Conservation (phyloP, 2,888 invertebrate genomes). For the Microctonus brassicae region DNA sequence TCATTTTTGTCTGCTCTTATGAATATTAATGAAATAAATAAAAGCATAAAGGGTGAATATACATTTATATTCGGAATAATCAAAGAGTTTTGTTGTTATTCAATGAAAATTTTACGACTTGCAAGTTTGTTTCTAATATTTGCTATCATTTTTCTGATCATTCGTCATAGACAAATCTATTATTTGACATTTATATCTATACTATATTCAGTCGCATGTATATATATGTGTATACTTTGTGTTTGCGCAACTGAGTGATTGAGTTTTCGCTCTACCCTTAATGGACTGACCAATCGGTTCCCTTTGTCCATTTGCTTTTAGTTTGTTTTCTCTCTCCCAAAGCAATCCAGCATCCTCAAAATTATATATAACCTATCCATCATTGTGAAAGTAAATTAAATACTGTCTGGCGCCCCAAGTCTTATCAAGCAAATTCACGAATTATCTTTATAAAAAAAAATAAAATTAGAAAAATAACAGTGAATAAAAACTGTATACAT, state of each 20-base stretch:
- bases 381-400: conserved; percentile 28
- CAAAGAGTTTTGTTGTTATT: not conserved
- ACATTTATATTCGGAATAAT: conserved; percentile 17
- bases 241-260: conserved; percentile 45
- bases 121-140: conserved; percentile 14
- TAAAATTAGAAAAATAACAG: not conserved
- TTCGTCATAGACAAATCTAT: conserved; percentile 10
- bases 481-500: not conserved
- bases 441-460: not conserved
- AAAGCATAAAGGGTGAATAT: conserved; percentile 21
- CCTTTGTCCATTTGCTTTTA: conserved; percentile 30
- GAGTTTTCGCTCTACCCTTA: conserved; percentile 38
- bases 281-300: conserved; percentile 38
- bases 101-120: not conserved
- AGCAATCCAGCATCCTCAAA: conserved; percentile 2
- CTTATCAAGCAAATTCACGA: conserved; percentile 8
- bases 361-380: conserved; percentile 16
- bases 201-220: not conserved
- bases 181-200: not conserved
- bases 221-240: conserved; percentile 14
- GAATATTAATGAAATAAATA: conserved; percentile 31
- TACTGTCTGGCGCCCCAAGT: conserved; percentile 6
- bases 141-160: conserved; percentile 2
- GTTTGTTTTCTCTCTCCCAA: conserved; percentile 5
- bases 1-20: not conserved